These are phyloP conservation scores for Pseudococcus viburni DNA, from an alignment of 2,888 invertebrate genomes.

Conservation along the genomic window DNA sequence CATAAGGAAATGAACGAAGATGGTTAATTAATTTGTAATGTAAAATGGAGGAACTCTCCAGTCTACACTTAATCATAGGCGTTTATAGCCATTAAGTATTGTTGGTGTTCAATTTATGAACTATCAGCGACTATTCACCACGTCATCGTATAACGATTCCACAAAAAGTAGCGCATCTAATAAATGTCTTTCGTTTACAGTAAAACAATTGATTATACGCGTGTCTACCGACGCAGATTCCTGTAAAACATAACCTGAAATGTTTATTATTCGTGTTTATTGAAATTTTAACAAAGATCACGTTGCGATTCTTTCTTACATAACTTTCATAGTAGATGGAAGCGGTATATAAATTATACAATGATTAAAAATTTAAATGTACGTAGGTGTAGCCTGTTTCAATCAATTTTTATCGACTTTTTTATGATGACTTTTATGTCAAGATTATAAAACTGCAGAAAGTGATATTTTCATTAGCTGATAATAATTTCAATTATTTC, in stretches of 20 bases:
- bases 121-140: not conserved
- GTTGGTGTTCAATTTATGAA: not conserved
- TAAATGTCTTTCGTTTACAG: conserved; percentile 3
- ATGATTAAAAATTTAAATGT: not conserved
- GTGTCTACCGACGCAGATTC: conserved; percentile 1
- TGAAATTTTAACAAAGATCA: conserved; percentile 18
- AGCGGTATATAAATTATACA: not conserved
- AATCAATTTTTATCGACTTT: no score
- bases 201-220: conserved; percentile 8
- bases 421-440: no score
- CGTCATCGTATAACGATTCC: not conserved
- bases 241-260: not conserved
- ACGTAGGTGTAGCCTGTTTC: not conserved
- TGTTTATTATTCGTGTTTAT: conserved; percentile 3
- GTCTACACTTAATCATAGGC: not conserved
- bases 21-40: not conserved
- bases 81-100: conserved; percentile 7
- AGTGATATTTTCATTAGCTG: no score
- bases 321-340: not conserved
- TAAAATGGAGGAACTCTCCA: not conserved
- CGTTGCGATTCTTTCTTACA: not conserved
- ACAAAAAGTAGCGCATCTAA: conserved; percentile 9
- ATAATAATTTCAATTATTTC: no score
- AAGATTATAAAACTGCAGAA: no score
- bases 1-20: conserved; percentile 24